Conservation (phyloP, 2,113 vertebrate species). For the Eulemur rufifrons region DNA sequence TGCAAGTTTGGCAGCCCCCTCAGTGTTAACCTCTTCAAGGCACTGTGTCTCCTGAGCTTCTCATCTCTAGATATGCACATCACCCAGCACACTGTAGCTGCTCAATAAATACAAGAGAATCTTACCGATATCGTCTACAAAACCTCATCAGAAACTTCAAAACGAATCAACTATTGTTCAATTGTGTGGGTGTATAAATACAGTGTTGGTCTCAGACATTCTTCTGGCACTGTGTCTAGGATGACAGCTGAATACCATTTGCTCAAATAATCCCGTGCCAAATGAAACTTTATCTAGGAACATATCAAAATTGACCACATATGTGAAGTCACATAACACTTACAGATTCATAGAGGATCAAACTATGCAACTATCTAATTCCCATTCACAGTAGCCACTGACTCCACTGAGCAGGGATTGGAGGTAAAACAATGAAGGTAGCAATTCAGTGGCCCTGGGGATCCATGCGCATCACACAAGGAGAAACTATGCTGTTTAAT, state of each 20-base stretch:
- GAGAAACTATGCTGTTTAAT: neutral
- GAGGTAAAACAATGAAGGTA: constrained; percentile 32
- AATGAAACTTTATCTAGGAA: constrained; percentile 45
- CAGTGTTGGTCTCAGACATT: neutral
- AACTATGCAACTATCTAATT: constrained; percentile 15
- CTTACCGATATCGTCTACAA: neutral
- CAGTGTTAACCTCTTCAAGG: neutral
- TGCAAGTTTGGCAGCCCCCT: neutral
- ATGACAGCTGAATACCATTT: neutral
- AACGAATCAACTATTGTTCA: neutral
- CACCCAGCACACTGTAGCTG: neutral
- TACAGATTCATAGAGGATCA: neutral
- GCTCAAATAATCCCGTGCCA: neutral
- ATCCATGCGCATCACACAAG: constrained; percentile 2
- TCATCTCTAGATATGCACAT: neutral
- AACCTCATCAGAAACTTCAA: constrained; percentile 19
- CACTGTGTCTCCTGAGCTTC: neutral
- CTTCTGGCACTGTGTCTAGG: neutral
- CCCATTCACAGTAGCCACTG: constrained; percentile 22
- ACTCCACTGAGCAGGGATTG: neutral
- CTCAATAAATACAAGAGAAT: constrained; percentile 31
- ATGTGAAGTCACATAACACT: constrained; percentile 26
- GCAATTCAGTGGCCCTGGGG: neutral
- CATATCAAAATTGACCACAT: constrained; percentile 24
- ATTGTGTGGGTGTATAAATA: neutral